Base-by-base conservation (phyloP, 2,888 invertebrate genomes). In the Enoplolaimus lenunculus region DNA sequence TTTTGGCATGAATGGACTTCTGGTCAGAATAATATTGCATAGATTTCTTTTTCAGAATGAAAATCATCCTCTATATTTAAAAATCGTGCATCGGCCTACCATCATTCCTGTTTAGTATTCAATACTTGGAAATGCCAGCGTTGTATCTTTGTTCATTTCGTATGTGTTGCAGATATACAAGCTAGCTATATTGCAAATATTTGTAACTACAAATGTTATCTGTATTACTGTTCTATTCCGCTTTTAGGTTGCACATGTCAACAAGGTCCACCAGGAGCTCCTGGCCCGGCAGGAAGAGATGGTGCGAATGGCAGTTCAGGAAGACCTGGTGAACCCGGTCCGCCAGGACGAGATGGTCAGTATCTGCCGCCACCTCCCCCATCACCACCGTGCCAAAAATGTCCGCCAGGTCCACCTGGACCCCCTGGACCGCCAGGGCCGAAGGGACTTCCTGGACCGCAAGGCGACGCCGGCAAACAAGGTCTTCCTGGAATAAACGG, bases 381-480 rank as follows among this genome's bases (percentile, higher is more conserved):
- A 31, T 79, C 79, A 71, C 78, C 79, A 21, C 79, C 79, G 68
- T 79, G 79, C 71, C 79, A 80, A 72, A 79, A 79, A 62, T 75
- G 75, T 35, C 77, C 76, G 16, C 64, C 68, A 16, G 68, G 62
- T 34, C 72, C 71, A 31, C 69, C 71, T 35, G 70, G 72, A 35
- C 67, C 72, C 13, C 69, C 76, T 26, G 78, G 79, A 70, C 79
- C 79, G 66, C 78, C 78, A 60, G 79, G 78, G 71, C 77, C 76
- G 0, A 77, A 76, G 68, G 76, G 76, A 16, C 66, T 76, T 57
- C 76, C 76, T 29, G 76, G 78, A 31, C 74, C 78, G 34, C 73
- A 78, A 72, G 77, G 78, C 69, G 72, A 75, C 3, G 76, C 77
- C 33, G 78, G 78, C 64, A 73, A 76, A 0, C 68, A 76, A 7